A percentile compares a stretch with the other conserved stretches of the same genome.
phyloP scores from a whole-genome alignment of 2,797 vertebrate species.

The Triplophysa bombifrons region DNA sequence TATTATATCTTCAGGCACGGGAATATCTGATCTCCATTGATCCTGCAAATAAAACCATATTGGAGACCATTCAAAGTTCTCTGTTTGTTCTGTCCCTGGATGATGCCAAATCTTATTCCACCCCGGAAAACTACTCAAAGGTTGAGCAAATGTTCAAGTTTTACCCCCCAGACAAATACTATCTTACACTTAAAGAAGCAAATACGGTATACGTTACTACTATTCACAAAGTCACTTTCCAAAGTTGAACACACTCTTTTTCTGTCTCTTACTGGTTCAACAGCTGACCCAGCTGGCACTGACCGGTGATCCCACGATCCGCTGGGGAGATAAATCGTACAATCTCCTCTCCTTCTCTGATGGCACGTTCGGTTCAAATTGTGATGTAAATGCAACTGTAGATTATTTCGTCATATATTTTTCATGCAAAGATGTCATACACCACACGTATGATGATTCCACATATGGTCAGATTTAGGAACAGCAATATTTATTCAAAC shows the following conservation, averaged over 20 bases:
- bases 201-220: background rate
- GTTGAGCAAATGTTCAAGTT: conserved; percentile 66
- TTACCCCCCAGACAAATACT: background rate
- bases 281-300: conserved; percentile 78
- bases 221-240: background rate
- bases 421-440: background rate
- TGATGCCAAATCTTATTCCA: conserved; percentile 80
- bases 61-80: conserved; percentile 92
- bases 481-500: background rate
- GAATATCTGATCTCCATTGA: conserved; percentile 89
- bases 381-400: conserved; percentile 84
- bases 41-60: conserved; percentile 82
- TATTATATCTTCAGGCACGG: conserved; percentile 74
- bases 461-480: conserved; percentile 11
- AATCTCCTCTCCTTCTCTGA: conserved; percentile 83
- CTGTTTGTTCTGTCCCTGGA: conserved; percentile 84
- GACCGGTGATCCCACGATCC: conserved; percentile 82
- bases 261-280: conserved; percentile 40
- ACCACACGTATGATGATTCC: background rate
- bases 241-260: background rate
- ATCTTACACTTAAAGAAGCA: background rate
- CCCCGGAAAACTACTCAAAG: conserved; percentile 85
- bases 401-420: background rate
- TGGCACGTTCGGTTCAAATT: conserved; percentile 82
- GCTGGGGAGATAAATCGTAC: conserved; percentile 98